phyloP scores from a whole-genome alignment of 2,113 vertebrate genomes.

The Herpetotheres cachinnans region DNA sequence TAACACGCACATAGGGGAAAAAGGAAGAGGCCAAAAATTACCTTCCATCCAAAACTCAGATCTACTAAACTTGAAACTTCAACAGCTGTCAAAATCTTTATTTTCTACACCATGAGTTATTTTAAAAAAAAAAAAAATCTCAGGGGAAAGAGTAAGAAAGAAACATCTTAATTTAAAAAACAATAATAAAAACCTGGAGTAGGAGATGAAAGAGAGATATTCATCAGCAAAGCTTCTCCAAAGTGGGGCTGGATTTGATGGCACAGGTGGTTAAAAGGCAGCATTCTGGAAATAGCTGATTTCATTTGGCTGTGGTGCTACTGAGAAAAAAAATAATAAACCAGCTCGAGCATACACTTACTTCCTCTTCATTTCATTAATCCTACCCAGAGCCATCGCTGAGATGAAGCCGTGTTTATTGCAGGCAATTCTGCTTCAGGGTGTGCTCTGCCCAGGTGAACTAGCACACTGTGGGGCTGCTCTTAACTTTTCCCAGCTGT shows the following conservation, averaged over 20 bases:
- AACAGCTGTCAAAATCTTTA: neutral
- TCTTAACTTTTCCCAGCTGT: conserved; percentile 67
- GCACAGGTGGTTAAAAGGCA: neutral
- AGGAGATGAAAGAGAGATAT: neutral
- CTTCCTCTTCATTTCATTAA: neutral
- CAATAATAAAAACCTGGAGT: neutral
- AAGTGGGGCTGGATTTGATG: neutral
- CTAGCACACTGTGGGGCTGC: conserved; percentile 11
- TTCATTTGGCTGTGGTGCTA: neutral
- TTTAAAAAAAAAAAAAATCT: neutral
- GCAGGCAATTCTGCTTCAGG: neutral
- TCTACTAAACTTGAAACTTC: neutral
- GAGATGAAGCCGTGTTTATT: neutral
- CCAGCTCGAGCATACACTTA: neutral
- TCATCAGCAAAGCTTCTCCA: neutral
- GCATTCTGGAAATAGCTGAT: neutral
- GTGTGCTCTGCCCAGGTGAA: conserved; percentile 34
- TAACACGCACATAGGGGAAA: neutral
- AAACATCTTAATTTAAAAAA: neutral
- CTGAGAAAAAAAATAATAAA: neutral
- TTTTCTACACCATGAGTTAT: neutral
- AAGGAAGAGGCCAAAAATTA: neutral
- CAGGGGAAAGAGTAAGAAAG: neutral
- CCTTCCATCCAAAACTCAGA: neutral
- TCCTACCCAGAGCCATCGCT: neutral